Conservation (phyloP, 2,888 invertebrate species). For the Agrotis clavis region DNA sequence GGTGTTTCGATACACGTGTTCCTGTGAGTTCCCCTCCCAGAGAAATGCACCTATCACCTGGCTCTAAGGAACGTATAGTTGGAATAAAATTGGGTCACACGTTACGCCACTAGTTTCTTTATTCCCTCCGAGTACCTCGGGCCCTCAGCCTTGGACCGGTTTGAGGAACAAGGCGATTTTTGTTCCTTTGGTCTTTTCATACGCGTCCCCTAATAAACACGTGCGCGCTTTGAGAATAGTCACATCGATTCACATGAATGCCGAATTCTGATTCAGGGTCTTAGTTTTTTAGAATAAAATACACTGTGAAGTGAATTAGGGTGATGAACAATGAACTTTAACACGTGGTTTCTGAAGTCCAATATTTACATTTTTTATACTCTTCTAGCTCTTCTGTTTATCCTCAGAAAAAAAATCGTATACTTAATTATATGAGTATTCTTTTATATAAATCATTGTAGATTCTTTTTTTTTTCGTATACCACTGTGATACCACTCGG, state of each 20-base stretch:
- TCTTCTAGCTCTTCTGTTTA: neutral
- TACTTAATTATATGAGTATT: too few species aligned
- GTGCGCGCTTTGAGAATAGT: slow-evolving; percentile 80
- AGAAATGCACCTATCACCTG: slow-evolving; percentile 87
- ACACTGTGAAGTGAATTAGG: slow-evolving; percentile 44
- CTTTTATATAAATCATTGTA: too few species aligned
- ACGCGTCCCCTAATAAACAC: slow-evolving; percentile 80
- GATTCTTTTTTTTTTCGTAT: too few species aligned
- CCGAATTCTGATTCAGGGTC: slow-evolving; percentile 50
- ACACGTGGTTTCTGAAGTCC: slow-evolving; percentile 13
- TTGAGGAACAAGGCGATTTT: slow-evolving; percentile 71
- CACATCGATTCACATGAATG: slow-evolving; percentile 75
- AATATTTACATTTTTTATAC: slow-evolving; percentile 15
- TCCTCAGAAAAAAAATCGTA: too few species aligned
- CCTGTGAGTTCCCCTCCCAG: slow-evolving; percentile 74
- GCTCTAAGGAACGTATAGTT: slow-evolving; percentile 68
- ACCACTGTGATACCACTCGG: too few species aligned
- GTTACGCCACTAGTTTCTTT: slow-evolving; percentile 75
- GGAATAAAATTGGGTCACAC: slow-evolving; percentile 88
- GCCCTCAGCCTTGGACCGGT: slow-evolving; percentile 75
- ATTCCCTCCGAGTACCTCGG: slow-evolving; percentile 64
- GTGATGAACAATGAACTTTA: slow-evolving; percentile 44
- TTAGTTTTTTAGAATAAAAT: slow-evolving; percentile 55
- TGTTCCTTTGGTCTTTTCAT: slow-evolving; percentile 75
- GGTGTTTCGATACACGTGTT: slow-evolving; percentile 82